These are phyloP conservation scores for Nothoprocta pentlandii DNA, from an alignment of 2,113 vertebrate species.

Conservation along the genomic window DNA sequence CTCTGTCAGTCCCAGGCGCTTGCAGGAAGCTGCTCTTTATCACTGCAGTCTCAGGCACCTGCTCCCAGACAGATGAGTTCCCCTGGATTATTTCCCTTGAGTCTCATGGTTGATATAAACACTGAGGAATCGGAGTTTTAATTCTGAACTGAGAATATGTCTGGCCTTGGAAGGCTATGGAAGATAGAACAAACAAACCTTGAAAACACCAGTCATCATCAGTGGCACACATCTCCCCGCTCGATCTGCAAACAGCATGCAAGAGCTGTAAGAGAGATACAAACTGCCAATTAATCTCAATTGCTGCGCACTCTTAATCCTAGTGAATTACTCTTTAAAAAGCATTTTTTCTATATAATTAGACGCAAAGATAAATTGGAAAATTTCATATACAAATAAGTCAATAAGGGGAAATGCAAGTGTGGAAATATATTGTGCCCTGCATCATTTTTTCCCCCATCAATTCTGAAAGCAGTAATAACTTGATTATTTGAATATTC, in stretches of 20 bases:
- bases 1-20: not conserved
- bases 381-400: not conserved
- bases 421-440: not conserved
- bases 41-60: not conserved
- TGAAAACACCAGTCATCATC: accelerated
- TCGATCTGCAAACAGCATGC: not conserved
- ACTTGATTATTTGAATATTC: not conserved
- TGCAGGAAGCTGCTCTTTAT: not conserved
- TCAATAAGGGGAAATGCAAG: not conserved
- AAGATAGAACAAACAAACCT: not conserved
- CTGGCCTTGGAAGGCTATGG: not conserved
- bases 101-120: not conserved
- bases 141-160: not conserved
- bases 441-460: not conserved
- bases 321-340: not conserved
- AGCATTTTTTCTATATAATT: not conserved
- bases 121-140: not conserved
- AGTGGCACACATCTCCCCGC: not conserved
- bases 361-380: not conserved
- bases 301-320: not conserved
- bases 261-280: not conserved
- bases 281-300: not conserved
- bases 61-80: not conserved
- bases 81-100: not conserved
- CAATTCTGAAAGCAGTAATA: not conserved